Base-by-base conservation (phyloP, 2,888 invertebrate species). In the Diogma glabrata region DNA sequence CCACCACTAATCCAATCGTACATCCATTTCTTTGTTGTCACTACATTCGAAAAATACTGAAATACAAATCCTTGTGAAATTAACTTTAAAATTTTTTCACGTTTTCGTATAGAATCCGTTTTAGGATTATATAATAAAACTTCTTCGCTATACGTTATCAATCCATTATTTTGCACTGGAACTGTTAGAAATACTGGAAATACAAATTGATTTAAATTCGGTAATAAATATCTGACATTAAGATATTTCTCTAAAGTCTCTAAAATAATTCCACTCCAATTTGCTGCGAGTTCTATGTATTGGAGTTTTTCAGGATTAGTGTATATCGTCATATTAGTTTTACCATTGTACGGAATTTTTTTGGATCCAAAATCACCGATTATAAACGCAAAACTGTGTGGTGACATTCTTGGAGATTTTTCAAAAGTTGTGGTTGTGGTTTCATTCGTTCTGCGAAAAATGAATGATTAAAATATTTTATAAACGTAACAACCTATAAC, bases 81-180 rank as follows among this genome's bases (percentile, higher is more conserved):
- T 5, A 43, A 43, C 20, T 43, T 23, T n/a, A n/a, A n/a, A n/a
- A n/a, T n/a, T n/a, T n/a, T n/a, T n/a, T n/a, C n/a, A n/a, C n/a
- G n/a, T n/a, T n/a, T n/a, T n/a, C n/a, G n/a, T n/a, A n/a, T n/a
- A n/a, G n/a, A n/a, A n/a, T n/a, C n/a, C 3, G 20, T 43, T 8
- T 22, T 43, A 20, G 22, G 23, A 23, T 6, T 22, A 23, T 23
- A 20, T 22, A 43, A 43, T n/a, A 43, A 22, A 22, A 14, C 23
- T 5, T 20, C 20, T 8, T 43, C 43, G 22, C 20, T 64, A 49
- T 68, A 69, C 3, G 87, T 87, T 24, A 89, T 82, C 40, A 93
- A 67, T 4, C 93, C 93, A 92, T 92, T 93, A 64, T 93, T 94
- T 64, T 94, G 92, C 91, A 92, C 93, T 33, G 90, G 92, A 17